phyloP scores from a whole-genome alignment of 2,888 invertebrate genomes.

The Pseudococcus viburni region DNA sequence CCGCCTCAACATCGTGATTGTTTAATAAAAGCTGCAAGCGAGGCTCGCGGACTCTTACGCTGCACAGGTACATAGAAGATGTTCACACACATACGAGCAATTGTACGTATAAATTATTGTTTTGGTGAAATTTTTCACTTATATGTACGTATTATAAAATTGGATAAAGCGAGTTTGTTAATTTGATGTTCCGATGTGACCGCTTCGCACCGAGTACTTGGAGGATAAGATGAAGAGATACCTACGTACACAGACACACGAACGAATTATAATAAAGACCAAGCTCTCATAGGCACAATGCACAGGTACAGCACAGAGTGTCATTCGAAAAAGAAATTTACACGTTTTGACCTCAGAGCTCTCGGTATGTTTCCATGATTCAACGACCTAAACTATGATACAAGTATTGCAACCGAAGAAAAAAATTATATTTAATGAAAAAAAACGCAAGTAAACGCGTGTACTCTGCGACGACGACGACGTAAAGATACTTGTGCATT shows the following conservation, averaged over 20 bases:
- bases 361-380: not conserved
- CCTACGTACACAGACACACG: not conserved
- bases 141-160: not conserved
- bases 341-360: conserved; percentile 32
- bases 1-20: conserved; percentile 11
- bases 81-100: conserved; percentile 2
- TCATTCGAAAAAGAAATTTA: conserved; percentile 33
- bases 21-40: conserved; percentile 9
- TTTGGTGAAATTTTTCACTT: conserved; percentile 37
- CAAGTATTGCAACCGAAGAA: not conserved
- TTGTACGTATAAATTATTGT: conserved; percentile 8
- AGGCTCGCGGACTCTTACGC: not conserved
- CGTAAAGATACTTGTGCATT: not conserved
- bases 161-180: conserved; percentile 31
- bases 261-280: conserved; percentile 15
- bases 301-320: not conserved
- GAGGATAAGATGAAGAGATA: not conserved
- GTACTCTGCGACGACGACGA: not conserved
- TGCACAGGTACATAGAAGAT: not conserved
- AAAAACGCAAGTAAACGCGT: not conserved
- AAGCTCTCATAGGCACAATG: not conserved
- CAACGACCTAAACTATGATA: conserved; percentile 13
- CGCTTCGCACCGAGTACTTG: conserved; percentile 9
- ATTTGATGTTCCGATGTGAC: conserved; percentile 34
- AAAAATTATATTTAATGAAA: conserved; percentile 37